Evolutionary conservation across 2,888 invertebrate genomes (phyloP), one percentile per base, ranked within the genome.

Genomic region (Serrognathus titanus): DNA sequence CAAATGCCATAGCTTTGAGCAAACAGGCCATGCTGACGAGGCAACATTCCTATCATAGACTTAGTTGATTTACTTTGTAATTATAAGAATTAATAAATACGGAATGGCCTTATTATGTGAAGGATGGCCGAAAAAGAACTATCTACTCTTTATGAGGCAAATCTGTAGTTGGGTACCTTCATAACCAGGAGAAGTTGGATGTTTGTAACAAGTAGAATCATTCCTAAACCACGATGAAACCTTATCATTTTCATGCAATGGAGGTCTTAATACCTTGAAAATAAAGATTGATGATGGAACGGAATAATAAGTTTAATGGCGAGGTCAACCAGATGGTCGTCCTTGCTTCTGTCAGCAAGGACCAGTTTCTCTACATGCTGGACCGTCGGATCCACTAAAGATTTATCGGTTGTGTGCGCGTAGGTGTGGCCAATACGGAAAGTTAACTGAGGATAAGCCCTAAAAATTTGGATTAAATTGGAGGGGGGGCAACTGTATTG

Each of bases 351-450:
- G 65, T 88, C 85, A 0, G 88, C 85, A 7, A 88, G 75, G 48
- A 88, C 83, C 10, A 89, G 80, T 59, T 86, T 83, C 65, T 89
- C 86, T 0, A 89, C 85, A 74, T 89, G 89, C 63, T 83, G 83
- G 31, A 87, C 85, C 51, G 85, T 85, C 0, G 90, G 90, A 74
- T 90, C 90, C 65, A 89, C 74, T 0, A 90, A 80, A 48, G 89
- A 81, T 76, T 89, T 88, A 73, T 89, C 88, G 0, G 89, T 87
- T 41, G 86, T 82, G 4, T 83, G 85, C 51, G 89, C 90, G 77
- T 87, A 90, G 0, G 89, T 88, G 75, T 89, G 85, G 1, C 90
- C 90, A 60, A 86, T 83, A 16, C 88, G 82, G 71, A 85, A 89
- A 57, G 85, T 85, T 76, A 86, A 87, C 67, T 88, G 87, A 0